Conservation (phyloP, 2,797 vertebrate species). For the Hippoglossus hippoglossus region DNA sequence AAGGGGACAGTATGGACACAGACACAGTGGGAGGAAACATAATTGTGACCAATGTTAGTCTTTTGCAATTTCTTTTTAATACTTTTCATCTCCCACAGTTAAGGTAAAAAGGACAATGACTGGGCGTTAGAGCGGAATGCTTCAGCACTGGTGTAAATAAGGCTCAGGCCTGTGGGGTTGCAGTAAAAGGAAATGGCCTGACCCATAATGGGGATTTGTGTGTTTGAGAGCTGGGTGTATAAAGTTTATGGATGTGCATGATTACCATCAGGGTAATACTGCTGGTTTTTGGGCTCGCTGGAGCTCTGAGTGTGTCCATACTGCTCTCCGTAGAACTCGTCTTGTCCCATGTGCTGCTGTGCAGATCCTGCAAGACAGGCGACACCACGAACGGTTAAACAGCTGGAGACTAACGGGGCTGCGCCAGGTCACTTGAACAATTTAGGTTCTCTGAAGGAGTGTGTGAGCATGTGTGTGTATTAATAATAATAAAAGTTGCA, state of each 20-base stretch:
- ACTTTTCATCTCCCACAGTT: conserved; percentile 40
- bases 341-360: conserved; percentile 94
- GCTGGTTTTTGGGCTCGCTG: conserved; percentile 92
- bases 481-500: conserved; percentile 5
- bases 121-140: conserved; percentile 40
- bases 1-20: conserved; percentile 75
- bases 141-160: conserved; percentile 43
- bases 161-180: conserved; percentile 34
- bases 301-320: conserved; percentile 93
- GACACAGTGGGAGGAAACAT: conserved; percentile 58
- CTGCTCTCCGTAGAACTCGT: conserved; percentile 95
- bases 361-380: conserved; percentile 90
- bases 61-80: conserved; percentile 15
- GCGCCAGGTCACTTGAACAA: conserved; percentile 20
- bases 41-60: conserved; percentile 40
- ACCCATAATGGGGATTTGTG: conserved; percentile 37
- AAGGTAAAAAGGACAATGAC: conserved; percentile 33
- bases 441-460: conserved; percentile 9
- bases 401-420: conserved; percentile 44
- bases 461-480: conserved; percentile 6
- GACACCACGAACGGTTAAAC: conserved; percentile 77
- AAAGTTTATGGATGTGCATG: conserved; percentile 67
- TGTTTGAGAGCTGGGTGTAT: conserved; percentile 64
- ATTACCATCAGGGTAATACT: conserved; percentile 97
- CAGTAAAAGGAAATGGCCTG: conserved; percentile 39